These are phyloP conservation scores for Stegodyphus mimosarum DNA, from an alignment of 1,140 invertebrate species.

Conservation along the genomic window DNA sequence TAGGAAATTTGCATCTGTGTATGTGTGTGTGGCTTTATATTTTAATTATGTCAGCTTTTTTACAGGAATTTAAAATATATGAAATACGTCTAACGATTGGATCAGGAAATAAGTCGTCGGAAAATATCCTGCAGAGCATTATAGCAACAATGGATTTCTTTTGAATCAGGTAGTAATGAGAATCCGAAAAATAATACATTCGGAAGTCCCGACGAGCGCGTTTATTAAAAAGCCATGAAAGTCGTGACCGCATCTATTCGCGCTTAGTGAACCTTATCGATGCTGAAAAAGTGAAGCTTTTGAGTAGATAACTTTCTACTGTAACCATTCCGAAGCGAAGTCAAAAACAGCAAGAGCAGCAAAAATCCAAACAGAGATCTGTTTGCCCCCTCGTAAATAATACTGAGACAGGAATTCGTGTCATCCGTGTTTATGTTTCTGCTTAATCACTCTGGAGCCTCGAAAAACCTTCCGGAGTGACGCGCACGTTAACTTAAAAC, in stretches of 20 bases:
- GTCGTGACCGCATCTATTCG: not conserved
- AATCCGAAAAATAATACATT: too few relatives aligned
- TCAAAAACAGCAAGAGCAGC: not conserved
- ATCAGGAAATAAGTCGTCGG: too few relatives aligned
- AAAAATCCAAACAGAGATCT: not conserved
- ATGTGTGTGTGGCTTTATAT: too few relatives aligned
- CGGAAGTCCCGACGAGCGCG: too few relatives aligned
- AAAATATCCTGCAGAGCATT: too few relatives aligned
- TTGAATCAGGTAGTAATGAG: too few relatives aligned
- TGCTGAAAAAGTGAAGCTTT: slow-evolving; percentile 25
- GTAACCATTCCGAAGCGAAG: not conserved
- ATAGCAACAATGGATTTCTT: too few relatives aligned
- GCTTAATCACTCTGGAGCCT: slow-evolving; percentile 40
- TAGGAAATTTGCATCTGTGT: too few relatives aligned
- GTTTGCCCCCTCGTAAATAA: slow-evolving; percentile 29
- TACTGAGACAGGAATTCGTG: slow-evolving; percentile 31
- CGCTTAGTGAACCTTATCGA: not conserved
- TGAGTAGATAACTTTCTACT: slow-evolving; percentile 2
- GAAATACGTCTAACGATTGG: too few relatives aligned
- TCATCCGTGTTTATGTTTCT: slow-evolving; percentile 46
- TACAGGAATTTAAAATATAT: too few relatives aligned
- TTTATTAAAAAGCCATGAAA: too few relatives aligned
- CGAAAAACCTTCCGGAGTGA: slow-evolving; percentile 25
- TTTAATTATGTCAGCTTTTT: too few relatives aligned
- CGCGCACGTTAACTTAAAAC: slow-evolving; percentile 26